A percentile compares a stretch with the other conserved stretches of the same genome.
Evolutionary conservation across 2,113 vertebrate genomes (phyloP).

Genomic region (Sminthopsis crassicaudata): DNA sequence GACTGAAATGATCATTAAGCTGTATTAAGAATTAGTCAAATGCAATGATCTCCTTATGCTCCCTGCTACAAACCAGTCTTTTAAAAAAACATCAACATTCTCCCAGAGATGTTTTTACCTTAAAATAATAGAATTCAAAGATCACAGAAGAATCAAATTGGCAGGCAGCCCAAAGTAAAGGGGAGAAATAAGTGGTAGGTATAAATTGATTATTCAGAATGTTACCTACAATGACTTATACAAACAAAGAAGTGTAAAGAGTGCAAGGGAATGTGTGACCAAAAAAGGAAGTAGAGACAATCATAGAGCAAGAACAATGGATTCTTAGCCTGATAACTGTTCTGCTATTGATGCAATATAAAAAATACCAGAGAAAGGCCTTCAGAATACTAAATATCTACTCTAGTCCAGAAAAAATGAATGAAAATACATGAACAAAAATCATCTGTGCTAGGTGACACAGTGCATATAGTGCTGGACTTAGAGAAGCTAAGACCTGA

Average conservation of each 20-base stretch:
- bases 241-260: not conserved
- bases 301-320: not conserved
- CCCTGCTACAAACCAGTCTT: not conserved
- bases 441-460: not conserved
- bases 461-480: not conserved
- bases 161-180: not conserved
- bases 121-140: not conserved
- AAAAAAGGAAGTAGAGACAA: not conserved
- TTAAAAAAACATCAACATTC: not conserved
- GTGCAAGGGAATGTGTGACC: not conserved
- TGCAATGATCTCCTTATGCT: not conserved
- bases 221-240: not conserved
- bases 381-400: not conserved
- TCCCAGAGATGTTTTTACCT: not conserved
- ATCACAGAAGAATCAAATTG: not conserved
- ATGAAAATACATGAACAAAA: not conserved
- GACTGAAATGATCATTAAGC: not conserved
- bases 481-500: not conserved
- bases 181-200: not conserved
- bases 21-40: not conserved
- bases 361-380: not conserved
- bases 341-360: not conserved
- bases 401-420: not conserved
- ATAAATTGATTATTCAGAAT: not conserved
- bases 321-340: not conserved